These are phyloP conservation scores for Ormyrus labotus DNA, from an alignment of 2,888 invertebrate genomes.

Conservation along the genomic window DNA sequence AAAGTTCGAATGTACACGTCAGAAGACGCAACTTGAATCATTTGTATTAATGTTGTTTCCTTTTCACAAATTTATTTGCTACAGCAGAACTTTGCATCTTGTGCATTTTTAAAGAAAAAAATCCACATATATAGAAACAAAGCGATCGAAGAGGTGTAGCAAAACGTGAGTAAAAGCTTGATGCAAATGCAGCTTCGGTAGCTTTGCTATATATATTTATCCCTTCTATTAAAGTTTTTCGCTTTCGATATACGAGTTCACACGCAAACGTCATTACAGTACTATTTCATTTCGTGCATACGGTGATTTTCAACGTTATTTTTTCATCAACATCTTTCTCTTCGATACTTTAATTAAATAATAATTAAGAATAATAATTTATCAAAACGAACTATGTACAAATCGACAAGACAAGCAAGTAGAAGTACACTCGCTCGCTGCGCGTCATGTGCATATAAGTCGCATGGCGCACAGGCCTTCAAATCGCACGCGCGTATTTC, in stretches of 20 bases:
- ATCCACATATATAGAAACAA: slow-evolving; percentile 16
- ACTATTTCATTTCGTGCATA: slow-evolving; percentile 43
- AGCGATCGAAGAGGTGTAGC: slow-evolving; percentile 41
- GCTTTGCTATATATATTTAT: slow-evolving; percentile 22
- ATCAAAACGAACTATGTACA: slow-evolving; percentile 74
- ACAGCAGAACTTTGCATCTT: slow-evolving; percentile 31
- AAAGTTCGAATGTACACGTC: slow-evolving; percentile 14
- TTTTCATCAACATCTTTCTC: slow-evolving; percentile 17
- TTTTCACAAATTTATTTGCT: neutral
- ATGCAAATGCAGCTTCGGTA: slow-evolving; percentile 31
- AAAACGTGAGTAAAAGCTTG: slow-evolving; percentile 31
- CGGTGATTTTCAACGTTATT: slow-evolving; percentile 34
- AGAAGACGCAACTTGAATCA: slow-evolving; percentile 48
- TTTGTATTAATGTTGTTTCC: slow-evolving; percentile 32
- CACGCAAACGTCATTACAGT: slow-evolving; percentile 43
- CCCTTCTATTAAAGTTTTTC: slow-evolving; percentile 20
- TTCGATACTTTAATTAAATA: slow-evolving; percentile 57
- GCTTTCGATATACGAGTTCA: slow-evolving; percentile 28
- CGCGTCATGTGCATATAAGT: neutral
- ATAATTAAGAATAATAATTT: slow-evolving; percentile 68
- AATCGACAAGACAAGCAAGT: slow-evolving; percentile 72
- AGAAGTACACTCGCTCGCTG: slow-evolving; percentile 57
- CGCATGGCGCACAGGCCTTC: slow-evolving; percentile 3
- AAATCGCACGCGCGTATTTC: slow-evolving; percentile 28
- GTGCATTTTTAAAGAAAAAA: slow-evolving; percentile 12